These are phyloP conservation scores for Chunga burmeisteri DNA, from an alignment of 2,113 vertebrate species.

Conservation along the genomic window DNA sequence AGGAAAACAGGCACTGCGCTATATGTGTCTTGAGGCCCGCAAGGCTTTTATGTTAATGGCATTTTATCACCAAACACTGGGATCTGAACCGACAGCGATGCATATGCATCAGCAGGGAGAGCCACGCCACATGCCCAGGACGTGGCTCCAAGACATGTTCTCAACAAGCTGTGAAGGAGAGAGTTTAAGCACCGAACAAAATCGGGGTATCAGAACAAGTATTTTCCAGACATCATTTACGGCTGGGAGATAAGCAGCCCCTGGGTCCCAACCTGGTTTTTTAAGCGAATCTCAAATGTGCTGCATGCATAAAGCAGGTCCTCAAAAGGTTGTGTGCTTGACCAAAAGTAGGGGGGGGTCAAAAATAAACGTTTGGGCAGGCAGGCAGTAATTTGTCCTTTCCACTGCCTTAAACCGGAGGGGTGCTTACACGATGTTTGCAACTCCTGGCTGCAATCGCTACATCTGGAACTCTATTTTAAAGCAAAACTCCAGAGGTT, in stretches of 20 bases:
- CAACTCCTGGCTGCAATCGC: neutral
- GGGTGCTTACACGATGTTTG: accelerated
- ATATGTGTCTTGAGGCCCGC: neutral
- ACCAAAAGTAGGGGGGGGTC: accelerated
- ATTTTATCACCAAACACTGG: neutral
- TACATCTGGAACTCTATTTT: accelerated
- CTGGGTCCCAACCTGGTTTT: neutral
- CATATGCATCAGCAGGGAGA: neutral
- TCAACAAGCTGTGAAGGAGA: neutral
- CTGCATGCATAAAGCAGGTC: neutral
- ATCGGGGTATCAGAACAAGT: accelerated
- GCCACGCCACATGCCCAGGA: neutral
- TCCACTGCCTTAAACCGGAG: neutral
- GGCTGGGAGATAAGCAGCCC: no score
- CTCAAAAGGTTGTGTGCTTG: neutral
- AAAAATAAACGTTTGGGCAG: neutral
- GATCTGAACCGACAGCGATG: accelerated
- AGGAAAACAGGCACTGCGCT: neutral
- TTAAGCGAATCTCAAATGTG: neutral
- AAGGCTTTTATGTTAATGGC: neutral
- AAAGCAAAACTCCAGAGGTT: neutral
- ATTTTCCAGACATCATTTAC: neutral
- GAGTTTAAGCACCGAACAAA: neutral
- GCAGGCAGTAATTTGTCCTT: neutral
- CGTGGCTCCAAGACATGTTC: neutral